Evolutionary conservation across 2,888 invertebrate species (phyloP), one percentile per base, ranked within the genome.

Genomic region (Metallyticus violacea): DNA sequence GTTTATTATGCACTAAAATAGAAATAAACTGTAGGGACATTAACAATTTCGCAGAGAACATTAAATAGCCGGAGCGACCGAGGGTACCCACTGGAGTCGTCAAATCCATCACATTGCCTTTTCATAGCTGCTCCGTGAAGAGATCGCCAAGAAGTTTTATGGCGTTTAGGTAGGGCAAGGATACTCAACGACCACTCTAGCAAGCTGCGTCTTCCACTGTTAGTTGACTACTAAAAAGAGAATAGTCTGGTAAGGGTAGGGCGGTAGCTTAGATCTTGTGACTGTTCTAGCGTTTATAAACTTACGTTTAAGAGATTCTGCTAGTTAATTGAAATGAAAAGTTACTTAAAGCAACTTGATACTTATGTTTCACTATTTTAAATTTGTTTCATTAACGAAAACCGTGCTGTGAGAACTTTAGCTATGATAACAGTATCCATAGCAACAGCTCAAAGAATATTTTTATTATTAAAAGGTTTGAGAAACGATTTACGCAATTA

Each of bases 41-140:
- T 62, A 62, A 62, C 40, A 62, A 62, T 62, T 7, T 62, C 40
- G 15, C 40, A 15, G 40, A 62, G 40, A 62, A 62, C 40, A 62
- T 62, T 62, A 62, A 62, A 62, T 62, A 22, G 40, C 40, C 40
- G 40, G 40, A 62, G 9, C 40, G 40, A 22, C 15, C 91, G 91
- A 91, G 90, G 90, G 91, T 90, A 91, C 91, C 91, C 91, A 89
- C 90, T n/a, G 83, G 91, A 90, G 90, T 91, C 91, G 90, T 91
- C 90, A 91, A 91, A 91, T 91, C 91, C 91, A 91, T 91, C 91
- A 91, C 91, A 83, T 83, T 29, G 83, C 83, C 83, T 83, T 83
- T 83, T 83, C 83, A 83, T 83, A 22, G 83, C 91, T 91, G 90
- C 90, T 89, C 90, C 40, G 40, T 62, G 40, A 62, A 62, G 40